A percentile compares a stretch with the other conserved stretches of the same genome.
These are phyloP conservation scores for Leptopilina boulardi DNA, from an alignment of 1,140 invertebrate genomes.

Conservation along the genomic window DNA sequence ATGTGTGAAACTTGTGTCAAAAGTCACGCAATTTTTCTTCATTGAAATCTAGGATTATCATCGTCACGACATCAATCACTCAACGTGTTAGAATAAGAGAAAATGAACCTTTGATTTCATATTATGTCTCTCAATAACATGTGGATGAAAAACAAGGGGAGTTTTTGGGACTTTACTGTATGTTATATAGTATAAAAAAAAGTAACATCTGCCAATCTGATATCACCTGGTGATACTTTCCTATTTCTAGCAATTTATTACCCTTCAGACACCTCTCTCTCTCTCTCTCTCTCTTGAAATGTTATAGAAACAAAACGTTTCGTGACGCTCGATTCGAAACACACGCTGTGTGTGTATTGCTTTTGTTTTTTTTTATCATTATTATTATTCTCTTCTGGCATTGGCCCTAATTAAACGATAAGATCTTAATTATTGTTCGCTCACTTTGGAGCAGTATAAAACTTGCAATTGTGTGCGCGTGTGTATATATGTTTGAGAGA, in stretches of 20 bases:
- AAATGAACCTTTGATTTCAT: conserved; percentile 22
- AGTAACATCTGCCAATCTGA: conserved; percentile 69
- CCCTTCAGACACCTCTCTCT: conserved; percentile 46
- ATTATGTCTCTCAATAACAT: conserved; percentile 37
- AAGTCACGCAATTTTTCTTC: background rate
- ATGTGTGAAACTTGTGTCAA: background rate
- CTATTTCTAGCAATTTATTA: conserved; percentile 68
- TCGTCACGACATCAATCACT: background rate
- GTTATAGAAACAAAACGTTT: conserved; percentile 47
- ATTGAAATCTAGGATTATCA: background rate
- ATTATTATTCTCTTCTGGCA: conserved; percentile 34
- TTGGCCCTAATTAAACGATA: conserved; percentile 68
- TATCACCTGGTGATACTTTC: conserved; percentile 68
- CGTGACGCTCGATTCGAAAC: conserved; percentile 42
- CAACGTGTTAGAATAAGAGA: background rate
- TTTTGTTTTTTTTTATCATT: conserved; percentile 54
- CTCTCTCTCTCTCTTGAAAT: conserved; percentile 35
- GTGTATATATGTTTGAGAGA: conserved; percentile 47
- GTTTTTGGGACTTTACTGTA: conserved; percentile 51
- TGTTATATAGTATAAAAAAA: conserved; percentile 50
- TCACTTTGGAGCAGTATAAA: conserved; percentile 54
- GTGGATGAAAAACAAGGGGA: conserved; percentile 43
- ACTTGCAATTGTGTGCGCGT: conserved; percentile 44
- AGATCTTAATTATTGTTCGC: conserved; percentile 65
- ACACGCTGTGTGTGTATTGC: conserved; percentile 43